These are phyloP conservation scores for Cottus gobio DNA, from an alignment of 2,113 vertebrate genomes.

Conservation along the genomic window DNA sequence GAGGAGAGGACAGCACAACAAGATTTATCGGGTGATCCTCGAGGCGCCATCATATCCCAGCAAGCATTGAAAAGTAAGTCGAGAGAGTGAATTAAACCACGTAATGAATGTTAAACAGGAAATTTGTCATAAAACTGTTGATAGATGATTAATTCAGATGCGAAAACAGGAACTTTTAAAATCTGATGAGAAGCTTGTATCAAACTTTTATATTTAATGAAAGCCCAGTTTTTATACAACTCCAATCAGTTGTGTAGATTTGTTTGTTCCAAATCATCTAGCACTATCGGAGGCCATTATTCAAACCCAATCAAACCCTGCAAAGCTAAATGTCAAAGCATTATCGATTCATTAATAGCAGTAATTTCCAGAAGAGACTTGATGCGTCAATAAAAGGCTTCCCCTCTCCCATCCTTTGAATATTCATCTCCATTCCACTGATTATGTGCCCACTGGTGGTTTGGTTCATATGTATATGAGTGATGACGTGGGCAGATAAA, in stretches of 20 bases:
- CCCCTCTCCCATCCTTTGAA: not conserved
- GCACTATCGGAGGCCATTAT: conserved; percentile 18
- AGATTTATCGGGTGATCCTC: conserved; percentile 13
- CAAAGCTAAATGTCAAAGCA: not conserved
- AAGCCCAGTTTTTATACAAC: conserved; percentile 17
- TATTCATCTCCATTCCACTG: conserved; percentile 50
- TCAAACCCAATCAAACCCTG: conserved; percentile 35
- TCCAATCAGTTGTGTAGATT: not conserved
- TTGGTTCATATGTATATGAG: conserved; percentile 50
- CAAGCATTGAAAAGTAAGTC: conserved; percentile 8
- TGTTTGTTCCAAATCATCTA: conserved; percentile 36
- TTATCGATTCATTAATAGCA: conserved; percentile 30
- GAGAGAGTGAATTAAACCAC: conserved; percentile 6
- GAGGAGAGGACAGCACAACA: conserved; percentile 6
- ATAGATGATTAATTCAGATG: conserved; percentile 20
- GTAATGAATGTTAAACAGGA: conserved; percentile 34
- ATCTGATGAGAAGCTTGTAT: not conserved
- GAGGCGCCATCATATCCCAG: not conserved
- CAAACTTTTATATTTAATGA: conserved; percentile 40
- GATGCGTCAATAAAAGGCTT: conserved; percentile 42
- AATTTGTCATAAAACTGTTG: conserved; percentile 5
- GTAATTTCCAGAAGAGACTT: conserved; percentile 30
- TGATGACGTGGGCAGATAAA: conserved; percentile 48
- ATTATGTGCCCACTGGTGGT: conserved; percentile 41
- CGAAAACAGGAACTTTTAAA: conserved; percentile 10